These are phyloP conservation scores for Seriola dumerili DNA, from an alignment of 2,113 vertebrate species.

Conservation along the genomic window DNA sequence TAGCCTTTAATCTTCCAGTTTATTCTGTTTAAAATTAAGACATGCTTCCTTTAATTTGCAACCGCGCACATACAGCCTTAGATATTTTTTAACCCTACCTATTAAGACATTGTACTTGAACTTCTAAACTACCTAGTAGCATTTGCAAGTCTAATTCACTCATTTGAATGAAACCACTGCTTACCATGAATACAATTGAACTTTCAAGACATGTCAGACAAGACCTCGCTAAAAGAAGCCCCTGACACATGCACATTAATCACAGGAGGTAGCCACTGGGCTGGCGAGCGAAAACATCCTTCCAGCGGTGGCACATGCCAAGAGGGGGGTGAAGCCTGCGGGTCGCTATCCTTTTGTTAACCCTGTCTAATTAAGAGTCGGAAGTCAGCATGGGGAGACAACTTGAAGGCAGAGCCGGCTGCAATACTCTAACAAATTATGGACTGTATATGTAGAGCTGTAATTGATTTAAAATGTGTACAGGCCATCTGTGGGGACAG, in stretches of 20 bases:
- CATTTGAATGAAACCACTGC: conserved; percentile 88
- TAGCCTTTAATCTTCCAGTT: conserved; percentile 35
- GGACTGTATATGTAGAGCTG: conserved; percentile 20
- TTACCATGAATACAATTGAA: conserved; percentile 88
- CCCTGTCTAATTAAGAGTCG: conserved; percentile 83
- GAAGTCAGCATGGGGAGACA: conserved; percentile 67
- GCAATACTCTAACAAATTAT: conserved; percentile 62
- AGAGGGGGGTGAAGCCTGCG: conserved; percentile 54
- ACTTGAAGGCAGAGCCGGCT: conserved; percentile 53
- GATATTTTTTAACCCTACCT: conserved; percentile 60
- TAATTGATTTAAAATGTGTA: conserved; percentile 68
- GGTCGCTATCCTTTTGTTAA: conserved; percentile 77
- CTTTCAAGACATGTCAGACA: conserved; percentile 85
- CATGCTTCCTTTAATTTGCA: conserved; percentile 10
- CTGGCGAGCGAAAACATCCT: conserved; percentile 70
- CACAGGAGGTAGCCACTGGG: conserved; percentile 69
- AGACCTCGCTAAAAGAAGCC: conserved; percentile 85
- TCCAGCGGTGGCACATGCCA: conserved; percentile 51
- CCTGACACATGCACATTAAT: conserved; percentile 82
- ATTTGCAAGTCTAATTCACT: conserved; percentile 90
- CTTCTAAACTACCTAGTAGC: conserved; percentile 80
- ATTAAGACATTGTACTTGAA: conserved; percentile 76
- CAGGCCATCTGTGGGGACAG: conserved; percentile 29
- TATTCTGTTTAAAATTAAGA: conserved; percentile 27
- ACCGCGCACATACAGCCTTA: conserved; percentile 15